phyloP scores from a whole-genome alignment of 2,113 vertebrate species.

The Lampris incognitus region DNA sequence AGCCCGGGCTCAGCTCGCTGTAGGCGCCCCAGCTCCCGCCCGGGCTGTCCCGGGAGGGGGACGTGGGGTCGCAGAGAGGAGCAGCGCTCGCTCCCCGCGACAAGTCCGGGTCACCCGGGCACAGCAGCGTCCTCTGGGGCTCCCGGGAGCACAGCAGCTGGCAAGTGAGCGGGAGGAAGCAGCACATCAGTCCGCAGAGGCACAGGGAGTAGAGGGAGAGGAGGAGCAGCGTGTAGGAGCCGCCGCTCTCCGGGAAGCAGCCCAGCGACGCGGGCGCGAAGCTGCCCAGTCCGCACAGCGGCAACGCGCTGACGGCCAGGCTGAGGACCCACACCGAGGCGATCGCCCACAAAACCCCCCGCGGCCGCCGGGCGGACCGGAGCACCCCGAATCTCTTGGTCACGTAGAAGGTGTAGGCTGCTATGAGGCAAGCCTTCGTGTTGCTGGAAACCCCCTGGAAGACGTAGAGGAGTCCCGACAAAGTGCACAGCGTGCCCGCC shows the following conservation, averaged over 20 bases:
- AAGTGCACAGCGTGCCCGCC: conserved; percentile 84
- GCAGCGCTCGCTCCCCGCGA: conserved; percentile 73
- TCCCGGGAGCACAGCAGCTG: conserved; percentile 91
- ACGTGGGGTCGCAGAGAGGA: conserved; percentile 68
- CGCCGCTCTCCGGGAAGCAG: conserved; percentile 85
- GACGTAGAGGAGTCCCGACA: conserved; percentile 90
- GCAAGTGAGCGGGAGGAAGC: conserved; percentile 87
- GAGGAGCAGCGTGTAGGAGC: conserved; percentile 86
- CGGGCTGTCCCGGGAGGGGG: conserved; percentile 79
- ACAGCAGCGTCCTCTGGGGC: conserved; percentile 76
- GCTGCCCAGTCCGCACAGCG: conserved; percentile 92
- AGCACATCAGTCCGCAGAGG: conserved; percentile 82
- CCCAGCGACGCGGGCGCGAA: conserved; percentile 88
- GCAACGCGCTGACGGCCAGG: conserved; percentile 87
- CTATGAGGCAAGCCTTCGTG: conserved; percentile 91
- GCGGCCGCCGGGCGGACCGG: conserved; percentile 61
- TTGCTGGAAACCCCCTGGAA: conserved; percentile 94
- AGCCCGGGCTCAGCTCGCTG: conserved; percentile 69
- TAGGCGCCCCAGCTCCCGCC: conserved; percentile 77
- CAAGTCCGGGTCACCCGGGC: conserved; percentile 78
- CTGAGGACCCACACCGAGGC: conserved; percentile 85
- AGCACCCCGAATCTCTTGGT: conserved; percentile 76
- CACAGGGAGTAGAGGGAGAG: conserved; percentile 85
- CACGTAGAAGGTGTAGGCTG: conserved; percentile 91
- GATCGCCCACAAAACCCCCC: conserved; percentile 82